Base-by-base conservation (phyloP, 2,888 invertebrate species). In the Andrena flavipes region DNA sequence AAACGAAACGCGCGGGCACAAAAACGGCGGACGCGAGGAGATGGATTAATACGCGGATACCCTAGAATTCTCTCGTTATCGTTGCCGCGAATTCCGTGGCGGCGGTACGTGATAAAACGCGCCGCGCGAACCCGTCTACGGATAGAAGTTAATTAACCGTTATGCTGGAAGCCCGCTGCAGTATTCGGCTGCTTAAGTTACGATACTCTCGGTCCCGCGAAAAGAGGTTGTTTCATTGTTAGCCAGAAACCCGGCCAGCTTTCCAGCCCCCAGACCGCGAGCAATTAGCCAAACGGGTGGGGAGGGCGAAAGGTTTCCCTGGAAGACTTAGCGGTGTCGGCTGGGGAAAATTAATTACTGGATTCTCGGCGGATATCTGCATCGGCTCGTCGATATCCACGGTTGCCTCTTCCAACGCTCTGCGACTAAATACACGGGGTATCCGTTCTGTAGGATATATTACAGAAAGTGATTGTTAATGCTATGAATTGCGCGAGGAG, bases 81-180 rank as follows among this genome's bases (percentile, higher is more conserved):
- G 54, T 16, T 30, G 67, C 60, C 67, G 62, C 20, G 67, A 77
- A 82, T 76, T 74, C 20, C 26, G 72, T 62, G 56, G 65, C 54
- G 26, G n/a, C 1, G 71, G 29, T 65, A 68, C 63, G 59, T 49
- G 67, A 76, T 65, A 70, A 72, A 70, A 73, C 54, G 77, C 13
- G 23, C 51, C 42, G 63, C 16, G 72, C 29, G 73, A 76, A 79
- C 33, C 64, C 33, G 49, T 49, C 70, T 48, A 73, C 75, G 74
- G 59, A 23, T 69, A 54, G 23, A 77, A 80, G 62, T 84, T 87
- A 87, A 86, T 87, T 85, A 82, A 79, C 76, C 62, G 80, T 80
- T 82, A 80, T 74, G 74, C 51, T 23, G 60, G 60, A 82, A 82
- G 23, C 65, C 62, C 2, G 20, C n/a, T 2, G 35, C 30, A 10